phyloP scores from a whole-genome alignment of 2,888 invertebrate species.

The Noctua janthe region DNA sequence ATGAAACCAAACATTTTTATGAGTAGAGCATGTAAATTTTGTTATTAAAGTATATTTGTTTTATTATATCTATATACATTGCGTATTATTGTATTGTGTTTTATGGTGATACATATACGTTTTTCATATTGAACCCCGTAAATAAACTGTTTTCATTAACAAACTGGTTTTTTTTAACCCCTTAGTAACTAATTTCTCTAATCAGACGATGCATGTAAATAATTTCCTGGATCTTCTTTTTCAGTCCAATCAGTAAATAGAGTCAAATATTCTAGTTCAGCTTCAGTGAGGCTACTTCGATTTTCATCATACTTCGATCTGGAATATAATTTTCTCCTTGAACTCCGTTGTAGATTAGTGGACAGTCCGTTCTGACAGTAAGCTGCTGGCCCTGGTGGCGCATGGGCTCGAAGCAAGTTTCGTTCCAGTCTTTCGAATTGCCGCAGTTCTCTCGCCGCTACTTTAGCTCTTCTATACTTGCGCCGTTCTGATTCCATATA shows the following conservation, averaged over 20 bases:
- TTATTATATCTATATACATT: conserved; percentile 77
- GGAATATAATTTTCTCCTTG: conserved; percentile 46
- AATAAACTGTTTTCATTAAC: conserved; percentile 88
- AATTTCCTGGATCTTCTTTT: conserved; percentile 79
- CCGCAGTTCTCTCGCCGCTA: conserved; percentile 90
- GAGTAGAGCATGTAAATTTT: conserved; percentile 87
- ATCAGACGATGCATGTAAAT: conserved; percentile 68
- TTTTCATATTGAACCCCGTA: conserved; percentile 85
- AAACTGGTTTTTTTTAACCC: conserved; percentile 56
- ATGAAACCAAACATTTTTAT: conserved; percentile 89
- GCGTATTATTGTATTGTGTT: conserved; percentile 83
- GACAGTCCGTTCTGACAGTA: conserved; percentile 33
- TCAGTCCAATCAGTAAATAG: conserved; percentile 86
- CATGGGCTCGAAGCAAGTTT: conserved; percentile 83
- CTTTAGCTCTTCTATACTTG: conserved; percentile 88
- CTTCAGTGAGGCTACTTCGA: conserved; percentile 73
- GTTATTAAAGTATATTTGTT: conserved; percentile 84
- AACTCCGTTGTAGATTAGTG: conserved; percentile 23
- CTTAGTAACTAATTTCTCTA: conserved; percentile 14
- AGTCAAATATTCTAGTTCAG: conserved; percentile 81
- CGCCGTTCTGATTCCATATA: conserved; percentile 87
- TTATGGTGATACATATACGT: conserved; percentile 81
- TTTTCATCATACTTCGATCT: conserved; percentile 54
- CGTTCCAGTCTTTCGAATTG: conserved; percentile 86
- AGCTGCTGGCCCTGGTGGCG: conserved; percentile 72